phyloP scores from a whole-genome alignment of 2,888 invertebrate genomes.

The Zhengitettix transpicula region DNA sequence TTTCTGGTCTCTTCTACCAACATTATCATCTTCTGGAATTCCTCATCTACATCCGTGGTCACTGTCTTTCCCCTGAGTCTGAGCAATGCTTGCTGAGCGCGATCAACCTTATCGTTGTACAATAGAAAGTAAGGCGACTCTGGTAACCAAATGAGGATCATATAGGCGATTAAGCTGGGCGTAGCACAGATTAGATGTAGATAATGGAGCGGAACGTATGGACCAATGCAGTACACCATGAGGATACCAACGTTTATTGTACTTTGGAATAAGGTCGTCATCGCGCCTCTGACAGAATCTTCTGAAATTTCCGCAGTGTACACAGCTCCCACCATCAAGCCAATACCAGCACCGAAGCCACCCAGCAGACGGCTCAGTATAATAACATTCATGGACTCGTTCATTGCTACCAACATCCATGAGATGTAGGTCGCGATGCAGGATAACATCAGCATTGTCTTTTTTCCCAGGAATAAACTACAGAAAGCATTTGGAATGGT shows the following conservation, averaged over 20 bases:
- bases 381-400: not conserved
- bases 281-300: not conserved
- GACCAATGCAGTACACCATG: not conserved
- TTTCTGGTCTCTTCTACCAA: too few species aligned
- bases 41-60: too few species aligned
- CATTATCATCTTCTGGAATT: too few species aligned
- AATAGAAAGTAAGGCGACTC: not conserved
- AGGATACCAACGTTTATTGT: not conserved
- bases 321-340: not conserved
- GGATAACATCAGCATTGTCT: not conserved
- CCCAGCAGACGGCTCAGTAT: not conserved
- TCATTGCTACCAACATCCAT: not conserved
- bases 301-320: not conserved
- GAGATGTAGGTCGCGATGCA: not conserved
- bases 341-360: not conserved
- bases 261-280: not conserved
- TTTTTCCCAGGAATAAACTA: not conserved
- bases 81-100: too few species aligned
- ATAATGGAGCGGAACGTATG: not conserved
- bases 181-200: not conserved
- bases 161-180: not conserved
- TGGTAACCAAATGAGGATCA: not conserved
- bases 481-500: not conserved
- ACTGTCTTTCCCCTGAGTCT: too few species aligned
- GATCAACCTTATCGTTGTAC: not conserved